Base-by-base conservation (phyloP, 1,140 invertebrate genomes). In the Drosophila triauraria region DNA sequence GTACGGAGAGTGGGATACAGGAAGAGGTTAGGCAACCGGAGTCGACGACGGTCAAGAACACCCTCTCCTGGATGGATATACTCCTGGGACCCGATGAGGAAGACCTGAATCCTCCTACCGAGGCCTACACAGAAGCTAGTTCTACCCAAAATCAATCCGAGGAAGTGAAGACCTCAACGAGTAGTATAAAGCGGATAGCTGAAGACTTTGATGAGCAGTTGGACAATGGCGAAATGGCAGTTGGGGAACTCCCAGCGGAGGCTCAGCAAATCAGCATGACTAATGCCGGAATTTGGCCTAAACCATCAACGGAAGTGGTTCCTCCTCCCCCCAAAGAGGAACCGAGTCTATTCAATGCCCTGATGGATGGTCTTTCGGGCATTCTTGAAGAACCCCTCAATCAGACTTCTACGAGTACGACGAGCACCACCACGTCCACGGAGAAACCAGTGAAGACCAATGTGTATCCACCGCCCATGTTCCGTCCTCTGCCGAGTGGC, bases 21-120 rank as follows among this genome's bases (percentile, higher is more conserved):
- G 57, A 61, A 0, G 43, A 70, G 8, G 12, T 47, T 2, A 46
- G 44, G 15, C 25, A 59, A 38, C 64, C 53, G 7, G 78, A 71
- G 30, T 60, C 68, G 0, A 86, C 64, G 0, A 83, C 90, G 2
- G 25, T 38, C 1, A 80, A 87, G 51, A 92, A 83, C 17, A 80
- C 91, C 0, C 43, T 92, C 1, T 88, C 78, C 32, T 92, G 91
- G 91, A 78, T 92, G 27, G 91, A 92, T 42, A 17, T 92, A 17
- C 47, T 92, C 2, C 46, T 92, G 6, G 91, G 88, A 0, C 88
- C 91, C 3, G 91, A 92, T 59, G 87, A 91, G 3, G 85, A 92
- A 27, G 88, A 90, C 4, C 20, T 59, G 0, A 15, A 30, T 3
- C 62, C 68, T 7, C 43, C 46, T 2, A 76, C 61, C 0, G 83